Evolutionary conservation across 2,113 vertebrate genomes (phyloP).

Genomic region (Oncorhynchus tshawytscha): DNA sequence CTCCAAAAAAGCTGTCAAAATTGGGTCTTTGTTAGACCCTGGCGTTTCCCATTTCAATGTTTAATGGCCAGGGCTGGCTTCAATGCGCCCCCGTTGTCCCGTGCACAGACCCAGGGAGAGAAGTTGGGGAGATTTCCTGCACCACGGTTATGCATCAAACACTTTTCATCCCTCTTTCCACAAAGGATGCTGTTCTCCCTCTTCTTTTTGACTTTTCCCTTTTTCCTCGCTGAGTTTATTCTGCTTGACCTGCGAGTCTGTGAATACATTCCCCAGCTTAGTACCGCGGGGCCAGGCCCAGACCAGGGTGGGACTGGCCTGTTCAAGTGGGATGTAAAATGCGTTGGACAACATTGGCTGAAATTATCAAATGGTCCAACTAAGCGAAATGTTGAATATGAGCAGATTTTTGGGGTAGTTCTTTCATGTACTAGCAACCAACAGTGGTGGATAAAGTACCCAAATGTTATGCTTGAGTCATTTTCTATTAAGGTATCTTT

Average conservation of each 20-base stretch:
- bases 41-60: constrained; percentile 41
- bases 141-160: constrained; percentile 21
- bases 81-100: constrained; percentile 42
- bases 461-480: no score
- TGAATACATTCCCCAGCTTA: background rate
- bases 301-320: background rate
- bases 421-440: no score
- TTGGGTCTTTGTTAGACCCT: constrained; percentile 51
- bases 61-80: constrained; percentile 49
- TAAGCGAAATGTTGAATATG: constrained; percentile 25
- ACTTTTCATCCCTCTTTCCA: constrained; percentile 37
- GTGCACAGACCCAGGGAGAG: constrained; percentile 18
- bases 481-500: no score
- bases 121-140: constrained; percentile 6
- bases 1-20: constrained; percentile 63
- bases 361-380: background rate
- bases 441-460: no score
- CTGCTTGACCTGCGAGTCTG: constrained; percentile 22
- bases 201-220: background rate
- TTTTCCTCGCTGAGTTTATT: background rate
- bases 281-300: background rate
- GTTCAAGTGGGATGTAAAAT: background rate
- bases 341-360: background rate
- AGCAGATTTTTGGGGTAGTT: background rate
- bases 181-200: constrained; percentile 29